A percentile compares a stretch with the other conserved stretches of the same genome.
Conservation (phyloP, 2,797 vertebrate genomes). For the Thalassophryne amazonica region DNA sequence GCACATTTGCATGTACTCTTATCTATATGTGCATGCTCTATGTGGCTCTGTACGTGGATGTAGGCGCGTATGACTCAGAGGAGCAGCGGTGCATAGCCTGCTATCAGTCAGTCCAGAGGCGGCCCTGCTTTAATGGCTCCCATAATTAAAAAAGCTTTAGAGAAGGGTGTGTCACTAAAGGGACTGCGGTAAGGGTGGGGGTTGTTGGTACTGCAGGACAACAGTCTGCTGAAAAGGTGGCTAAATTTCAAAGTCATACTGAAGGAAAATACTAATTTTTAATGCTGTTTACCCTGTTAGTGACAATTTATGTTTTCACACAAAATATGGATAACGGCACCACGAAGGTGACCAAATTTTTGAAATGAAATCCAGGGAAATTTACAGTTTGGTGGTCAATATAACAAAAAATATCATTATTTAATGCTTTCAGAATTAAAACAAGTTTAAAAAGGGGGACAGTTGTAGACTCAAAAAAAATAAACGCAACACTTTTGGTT, state of each 20-base stretch:
- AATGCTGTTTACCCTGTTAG: too few species aligned
- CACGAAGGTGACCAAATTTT: too few species aligned
- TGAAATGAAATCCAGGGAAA: too few species aligned
- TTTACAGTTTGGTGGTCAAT: too few species aligned
- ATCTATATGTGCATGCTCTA: conserved; percentile 8
- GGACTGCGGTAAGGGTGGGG: conserved; percentile 41
- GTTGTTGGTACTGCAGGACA: conserved; percentile 11
- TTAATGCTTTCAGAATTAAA: too few species aligned
- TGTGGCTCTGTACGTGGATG: conserved; percentile 44
- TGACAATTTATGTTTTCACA: too few species aligned
- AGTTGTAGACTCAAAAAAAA: too few species aligned
- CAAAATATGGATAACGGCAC: too few species aligned
- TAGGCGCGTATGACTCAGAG: conserved; percentile 42
- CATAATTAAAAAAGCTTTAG: conserved; percentile 84
- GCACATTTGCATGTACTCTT: conserved; percentile 1
- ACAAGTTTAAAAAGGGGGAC: too few species aligned
- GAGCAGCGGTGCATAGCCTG: conserved; percentile 44
- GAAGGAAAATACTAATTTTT: too few species aligned
- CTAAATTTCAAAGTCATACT: not conserved
- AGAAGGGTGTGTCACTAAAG: conserved; percentile 60
- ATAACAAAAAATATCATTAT: too few species aligned
- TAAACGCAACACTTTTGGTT: too few species aligned
- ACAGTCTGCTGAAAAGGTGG: not conserved
- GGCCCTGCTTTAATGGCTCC: conserved; percentile 65
- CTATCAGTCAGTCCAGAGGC: conserved; percentile 49